Percentiles rank a stretch among this genome's conserved stretches.
Conservation (phyloP, 2,797 vertebrate species). For the Halcyon smyrnensis region DNA sequence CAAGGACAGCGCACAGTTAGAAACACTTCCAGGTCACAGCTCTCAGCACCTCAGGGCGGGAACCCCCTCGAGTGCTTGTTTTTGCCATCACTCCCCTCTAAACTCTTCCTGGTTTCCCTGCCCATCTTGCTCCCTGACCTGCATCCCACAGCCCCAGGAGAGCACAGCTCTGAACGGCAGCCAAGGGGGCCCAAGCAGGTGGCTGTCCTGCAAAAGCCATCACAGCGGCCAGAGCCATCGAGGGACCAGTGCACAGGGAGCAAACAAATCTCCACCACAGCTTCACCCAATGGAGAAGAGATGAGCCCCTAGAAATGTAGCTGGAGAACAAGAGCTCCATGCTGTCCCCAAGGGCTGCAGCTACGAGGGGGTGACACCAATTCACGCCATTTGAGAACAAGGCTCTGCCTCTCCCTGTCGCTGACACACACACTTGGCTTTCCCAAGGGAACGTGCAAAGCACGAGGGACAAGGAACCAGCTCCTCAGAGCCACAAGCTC, state of each 20-base stretch:
- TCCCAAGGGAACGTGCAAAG: background rate
- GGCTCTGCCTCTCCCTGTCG: accelerated
- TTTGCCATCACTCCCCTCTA: background rate
- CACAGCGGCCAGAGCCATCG: background rate
- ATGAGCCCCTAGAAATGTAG: background rate
- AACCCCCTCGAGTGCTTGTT: background rate
- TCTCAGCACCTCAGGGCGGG: background rate
- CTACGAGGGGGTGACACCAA: background rate
- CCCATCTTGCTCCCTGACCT: background rate
- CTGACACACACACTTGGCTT: accelerated
- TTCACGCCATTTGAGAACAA: background rate
- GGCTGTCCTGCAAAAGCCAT: background rate
- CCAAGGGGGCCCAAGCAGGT: background rate
- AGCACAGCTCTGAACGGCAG: background rate
- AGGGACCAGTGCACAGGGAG: background rate
- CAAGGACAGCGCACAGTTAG: background rate
- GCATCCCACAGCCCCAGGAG: background rate
- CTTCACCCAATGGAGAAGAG: background rate
- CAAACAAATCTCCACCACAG: background rate
- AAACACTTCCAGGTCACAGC: background rate
- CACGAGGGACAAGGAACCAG: background rate
- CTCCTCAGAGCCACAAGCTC: background rate
- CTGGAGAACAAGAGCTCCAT: background rate
- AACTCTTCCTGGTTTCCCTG: background rate
- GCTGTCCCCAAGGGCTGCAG: background rate